Base-by-base conservation (phyloP, 1,140 invertebrate species). In the Drosophila repleta region DNA sequence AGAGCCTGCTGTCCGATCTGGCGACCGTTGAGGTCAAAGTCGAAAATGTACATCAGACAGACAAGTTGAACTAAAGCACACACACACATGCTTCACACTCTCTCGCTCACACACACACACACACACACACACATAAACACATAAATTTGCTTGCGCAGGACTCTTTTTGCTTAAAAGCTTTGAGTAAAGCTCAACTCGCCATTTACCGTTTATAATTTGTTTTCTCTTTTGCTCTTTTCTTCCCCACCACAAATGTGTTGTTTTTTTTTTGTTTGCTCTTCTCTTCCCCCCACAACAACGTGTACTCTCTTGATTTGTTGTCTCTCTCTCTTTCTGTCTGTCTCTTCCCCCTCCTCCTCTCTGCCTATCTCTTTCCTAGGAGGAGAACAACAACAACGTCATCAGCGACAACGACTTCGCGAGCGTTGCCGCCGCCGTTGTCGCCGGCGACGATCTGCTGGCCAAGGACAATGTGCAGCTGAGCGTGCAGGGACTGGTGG, bases 1-100 rank as follows among this genome's bases (percentile, higher is more conserved):
- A 93, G 65, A 93, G 92, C 81, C 90, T 93, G 68, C 91, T 93
- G 32, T 93, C 92, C 57, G 93, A 93, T 84, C 92, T 93, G 75
- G 93, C 92, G 67, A 90, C 91, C 70, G 90, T 90, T 73, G 92
- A 93, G 76, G 93, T 93, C 68, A 93, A 93, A 92, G 93, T 93
- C 90, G 91, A 80, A 88, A 88, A 88, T 88, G 83, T 88, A 88
- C 68, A 85, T 85, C 62, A 61, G 60, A n/a, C 67, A 81, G 73
- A 80, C 61, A 80, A 80, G 77, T 80, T 80, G 61, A 26, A 41
- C 15, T 17, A 51, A 35, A 35, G 2, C 29, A 55, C 24, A 57
- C 41, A 45, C 17, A 29, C 17, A 45, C n/a, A 10, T 32, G 7
- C 8, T n/a, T 35, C 41, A 21, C 4, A 24, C 21, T 24, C 21